Percentiles rank a stretch among this genome's conserved stretches.
Evolutionary conservation across 2,113 vertebrate species (phyloP).

Genomic region (Hippocampus guttulatus): DNA sequence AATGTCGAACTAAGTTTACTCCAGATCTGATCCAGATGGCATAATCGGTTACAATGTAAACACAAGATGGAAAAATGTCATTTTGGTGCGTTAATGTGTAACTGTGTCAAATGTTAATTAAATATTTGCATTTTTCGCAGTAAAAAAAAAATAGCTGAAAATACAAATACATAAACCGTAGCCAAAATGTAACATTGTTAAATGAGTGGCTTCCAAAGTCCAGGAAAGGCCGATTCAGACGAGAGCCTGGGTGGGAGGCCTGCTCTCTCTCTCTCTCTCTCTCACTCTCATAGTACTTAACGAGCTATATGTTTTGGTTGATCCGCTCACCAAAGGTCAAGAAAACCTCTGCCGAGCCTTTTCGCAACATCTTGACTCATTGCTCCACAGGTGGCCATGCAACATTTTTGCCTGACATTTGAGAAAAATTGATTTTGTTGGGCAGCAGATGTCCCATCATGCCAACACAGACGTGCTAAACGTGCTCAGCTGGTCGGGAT

Average conservation of each 20-base stretch:
- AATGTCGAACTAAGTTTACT: too few relatives aligned
- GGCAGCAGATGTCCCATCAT: slow-evolving; percentile 6
- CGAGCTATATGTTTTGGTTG: slow-evolving; percentile 3
- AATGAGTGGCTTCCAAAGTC: not conserved
- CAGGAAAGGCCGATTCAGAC: not conserved
- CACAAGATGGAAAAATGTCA: not conserved
- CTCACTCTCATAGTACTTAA: not conserved
- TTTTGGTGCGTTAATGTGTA: not conserved
- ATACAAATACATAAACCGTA: not conserved
- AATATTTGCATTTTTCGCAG: not conserved
- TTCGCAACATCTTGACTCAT: not conserved
- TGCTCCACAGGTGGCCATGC: not conserved
- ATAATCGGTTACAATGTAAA: not conserved
- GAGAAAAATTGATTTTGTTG: not conserved
- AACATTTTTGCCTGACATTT: slow-evolving; percentile 9
- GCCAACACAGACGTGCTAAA: slow-evolving; percentile 1
- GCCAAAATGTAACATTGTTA: not conserved
- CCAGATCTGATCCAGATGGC: not conserved
- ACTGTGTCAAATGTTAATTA: not conserved
- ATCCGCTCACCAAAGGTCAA: not conserved
- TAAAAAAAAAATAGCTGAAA: too few relatives aligned
- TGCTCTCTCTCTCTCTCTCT: not conserved
- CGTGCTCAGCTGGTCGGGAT: slow-evolving; percentile 2
- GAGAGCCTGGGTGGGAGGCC: not conserved
- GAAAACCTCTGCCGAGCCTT: not conserved